These are phyloP conservation scores for Siderastrea siderea DNA, from an alignment of 92 coral and sea anemone genomes.

Conservation along the genomic window DNA sequence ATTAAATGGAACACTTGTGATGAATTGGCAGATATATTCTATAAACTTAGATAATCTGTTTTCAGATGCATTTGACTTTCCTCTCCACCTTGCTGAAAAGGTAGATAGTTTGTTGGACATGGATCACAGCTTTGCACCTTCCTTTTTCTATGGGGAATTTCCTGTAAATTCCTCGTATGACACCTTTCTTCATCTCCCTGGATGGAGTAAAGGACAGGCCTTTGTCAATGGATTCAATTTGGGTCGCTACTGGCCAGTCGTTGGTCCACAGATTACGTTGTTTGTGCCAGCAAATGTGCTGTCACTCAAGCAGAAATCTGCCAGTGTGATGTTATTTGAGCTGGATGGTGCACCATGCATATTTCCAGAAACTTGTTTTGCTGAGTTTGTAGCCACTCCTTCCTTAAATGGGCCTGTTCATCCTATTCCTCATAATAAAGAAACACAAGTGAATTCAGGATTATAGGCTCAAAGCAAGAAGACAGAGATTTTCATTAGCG, in stretches of 20 bases:
- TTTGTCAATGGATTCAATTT: conserved; percentile 90
- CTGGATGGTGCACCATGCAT: conserved; percentile 93
- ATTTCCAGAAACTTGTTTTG: conserved; percentile 78
- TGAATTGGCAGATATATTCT: conserved; percentile 90
- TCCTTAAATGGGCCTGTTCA: conserved; percentile 86
- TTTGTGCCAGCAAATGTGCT: conserved; percentile 94
- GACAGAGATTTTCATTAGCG: no score
- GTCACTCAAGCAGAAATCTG: conserved; percentile 68
- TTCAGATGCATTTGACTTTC: neutral
- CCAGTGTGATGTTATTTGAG: conserved; percentile 78
- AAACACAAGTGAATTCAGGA: no score
- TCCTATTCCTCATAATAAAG: neutral
- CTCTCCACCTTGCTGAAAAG: neutral
- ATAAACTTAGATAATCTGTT: conserved; percentile 71
- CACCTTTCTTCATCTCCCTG: conserved; percentile 81
- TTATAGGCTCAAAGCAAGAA: no score
- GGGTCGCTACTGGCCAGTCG: conserved; percentile 97
- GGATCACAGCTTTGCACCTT: conserved; percentile 77
- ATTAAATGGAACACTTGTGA: conserved; percentile 58
- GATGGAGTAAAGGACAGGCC: conserved; percentile 94
- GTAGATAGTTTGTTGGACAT: neutral
- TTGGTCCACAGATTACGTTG: conserved; percentile 90
- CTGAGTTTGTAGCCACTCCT: conserved; percentile 82
- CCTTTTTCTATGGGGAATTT: conserved; percentile 79
- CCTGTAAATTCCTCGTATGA: conserved; percentile 72